Evolutionary conservation across 2,797 vertebrate species (phyloP).

Genomic region (Xenentodon cancila): DNA sequence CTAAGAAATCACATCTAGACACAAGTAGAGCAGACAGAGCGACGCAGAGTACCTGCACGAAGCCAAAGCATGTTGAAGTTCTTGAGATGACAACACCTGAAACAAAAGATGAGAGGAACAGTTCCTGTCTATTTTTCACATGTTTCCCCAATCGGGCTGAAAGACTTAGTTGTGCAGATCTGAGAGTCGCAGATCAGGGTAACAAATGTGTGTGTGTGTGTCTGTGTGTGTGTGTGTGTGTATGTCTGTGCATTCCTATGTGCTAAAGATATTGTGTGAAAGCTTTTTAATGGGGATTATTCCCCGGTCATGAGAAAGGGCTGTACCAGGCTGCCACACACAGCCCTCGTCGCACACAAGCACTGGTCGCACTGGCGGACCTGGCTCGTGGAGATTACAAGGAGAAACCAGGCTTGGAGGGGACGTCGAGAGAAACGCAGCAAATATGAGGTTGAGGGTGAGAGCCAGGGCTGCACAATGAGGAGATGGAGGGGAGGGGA

Average conservation of each 20-base stretch:
- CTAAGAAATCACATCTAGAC: conserved; percentile 42
- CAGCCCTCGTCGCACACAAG: conserved; percentile 82
- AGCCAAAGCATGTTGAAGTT: conserved; percentile 86
- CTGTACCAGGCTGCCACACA: conserved; percentile 88
- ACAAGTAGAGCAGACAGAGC: conserved; percentile 52
- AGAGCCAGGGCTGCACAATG: not conserved
- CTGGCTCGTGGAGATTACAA: conserved; percentile 80
- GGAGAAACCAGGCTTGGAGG: conserved; percentile 61
- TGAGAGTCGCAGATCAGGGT: conserved; percentile 49
- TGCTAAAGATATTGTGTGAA: conserved; percentile 51
- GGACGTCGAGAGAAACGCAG: conserved; percentile 26
- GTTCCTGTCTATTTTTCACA: conserved; percentile 75
- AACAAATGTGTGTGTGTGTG: conserved; percentile 46
- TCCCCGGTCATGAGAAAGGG: conserved; percentile 85
- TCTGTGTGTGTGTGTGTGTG: conserved; percentile 47
- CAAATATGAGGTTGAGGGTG: conserved; percentile 16
- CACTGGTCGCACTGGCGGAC: conserved; percentile 76
- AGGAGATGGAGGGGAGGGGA: not conserved
- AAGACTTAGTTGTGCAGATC: conserved; percentile 61
- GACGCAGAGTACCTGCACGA: conserved; percentile 81
- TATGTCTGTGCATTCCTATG: conserved; percentile 52
- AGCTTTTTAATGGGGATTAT: conserved; percentile 84
- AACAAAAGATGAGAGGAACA: conserved; percentile 73
- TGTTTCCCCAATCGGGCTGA: conserved; percentile 61
- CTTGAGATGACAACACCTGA: conserved; percentile 75